phyloP scores from a whole-genome alignment of 2,888 invertebrate species.

The Yponomeuta malinellus region DNA sequence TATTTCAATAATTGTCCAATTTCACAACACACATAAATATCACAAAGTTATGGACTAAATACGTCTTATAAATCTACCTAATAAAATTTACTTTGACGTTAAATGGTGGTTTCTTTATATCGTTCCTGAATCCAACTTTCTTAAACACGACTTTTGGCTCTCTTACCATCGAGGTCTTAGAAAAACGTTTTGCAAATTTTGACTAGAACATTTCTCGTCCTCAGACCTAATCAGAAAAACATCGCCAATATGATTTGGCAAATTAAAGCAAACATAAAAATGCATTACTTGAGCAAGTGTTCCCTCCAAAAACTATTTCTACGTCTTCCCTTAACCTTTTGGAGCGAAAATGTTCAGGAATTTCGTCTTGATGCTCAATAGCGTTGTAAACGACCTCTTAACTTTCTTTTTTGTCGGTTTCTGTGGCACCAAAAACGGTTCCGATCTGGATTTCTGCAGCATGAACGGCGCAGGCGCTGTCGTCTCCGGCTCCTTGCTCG shows the following conservation, averaged over 20 bases:
- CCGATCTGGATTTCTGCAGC: constrained; percentile 54
- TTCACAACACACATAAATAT: constrained; percentile 57
- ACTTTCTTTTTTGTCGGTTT: constrained; percentile 61
- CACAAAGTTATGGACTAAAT: constrained; percentile 35
- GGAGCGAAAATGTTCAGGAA: constrained; percentile 64
- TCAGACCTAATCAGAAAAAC: constrained; percentile 7
- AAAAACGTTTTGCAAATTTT: constrained; percentile 23
- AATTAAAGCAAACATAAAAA: constrained; percentile 42
- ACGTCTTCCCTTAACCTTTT: constrained; percentile 48
- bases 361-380: constrained; percentile 65
- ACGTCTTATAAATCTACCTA: constrained; percentile 23
- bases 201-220: constrained; percentile 35
- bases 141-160: constrained; percentile 7
- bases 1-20: no score
- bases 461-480: constrained; percentile 27
- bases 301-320: constrained; percentile 26
- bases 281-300: constrained; percentile 68
- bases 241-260: constrained; percentile 19
- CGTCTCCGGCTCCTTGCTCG: constrained; percentile 44
- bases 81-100: constrained; percentile 22
- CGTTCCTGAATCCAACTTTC: background rate
- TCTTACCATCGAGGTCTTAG: background rate
- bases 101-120: constrained; percentile 13
- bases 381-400: constrained; percentile 64
- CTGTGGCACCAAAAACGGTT: constrained; percentile 58